Conservation (phyloP, 2,113 vertebrate genomes). For the Andinoacara biseriatus region DNA sequence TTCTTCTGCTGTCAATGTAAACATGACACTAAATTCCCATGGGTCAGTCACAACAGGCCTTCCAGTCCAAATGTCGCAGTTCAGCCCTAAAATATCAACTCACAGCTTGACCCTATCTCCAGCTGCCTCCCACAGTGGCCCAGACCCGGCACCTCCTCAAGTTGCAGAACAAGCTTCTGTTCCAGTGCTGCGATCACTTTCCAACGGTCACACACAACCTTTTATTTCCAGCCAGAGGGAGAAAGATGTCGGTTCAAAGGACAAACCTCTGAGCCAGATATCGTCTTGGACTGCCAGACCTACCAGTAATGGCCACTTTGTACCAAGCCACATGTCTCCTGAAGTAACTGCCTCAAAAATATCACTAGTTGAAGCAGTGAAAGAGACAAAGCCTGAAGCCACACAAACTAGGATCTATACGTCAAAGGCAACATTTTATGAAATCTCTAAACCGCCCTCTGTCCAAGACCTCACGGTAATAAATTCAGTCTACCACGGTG, state of each 20-base stretch:
- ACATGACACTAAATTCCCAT: conserved; percentile 38
- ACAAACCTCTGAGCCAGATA: conserved; percentile 17
- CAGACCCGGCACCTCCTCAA: conserved; percentile 43
- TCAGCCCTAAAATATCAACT: conserved; percentile 72
- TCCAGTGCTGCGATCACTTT: conserved; percentile 58
- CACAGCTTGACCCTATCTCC: conserved; percentile 65
- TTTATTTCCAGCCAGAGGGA: conserved; percentile 57
- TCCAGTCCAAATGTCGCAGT: conserved; percentile 23
- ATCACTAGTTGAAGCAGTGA: conserved; percentile 37
- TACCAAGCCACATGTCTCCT: conserved; percentile 41
- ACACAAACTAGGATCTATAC: conserved; percentile 65
- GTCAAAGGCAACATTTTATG: conserved; percentile 76
- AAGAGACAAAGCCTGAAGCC: conserved; percentile 38
- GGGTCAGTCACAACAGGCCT: conserved; percentile 57
- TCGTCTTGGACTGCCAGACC: conserved; percentile 17
- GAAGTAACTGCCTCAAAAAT: conserved; percentile 45
- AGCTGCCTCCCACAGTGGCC: conserved; percentile 25
- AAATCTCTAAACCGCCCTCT: conserved; percentile 70
- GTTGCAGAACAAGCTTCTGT: conserved; percentile 54
- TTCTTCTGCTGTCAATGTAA: conserved; percentile 33
- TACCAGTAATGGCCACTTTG: conserved; percentile 41
- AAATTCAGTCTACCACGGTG: conserved; percentile 43
- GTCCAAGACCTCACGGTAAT: conserved; percentile 55
- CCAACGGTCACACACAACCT: conserved; percentile 52
- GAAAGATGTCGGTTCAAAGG: conserved; percentile 42